A percentile compares a stretch with the other conserved stretches of the same genome.
These are phyloP conservation scores for Ceratina australensis DNA, from an alignment of 1,140 invertebrate species.

Conservation along the genomic window DNA sequence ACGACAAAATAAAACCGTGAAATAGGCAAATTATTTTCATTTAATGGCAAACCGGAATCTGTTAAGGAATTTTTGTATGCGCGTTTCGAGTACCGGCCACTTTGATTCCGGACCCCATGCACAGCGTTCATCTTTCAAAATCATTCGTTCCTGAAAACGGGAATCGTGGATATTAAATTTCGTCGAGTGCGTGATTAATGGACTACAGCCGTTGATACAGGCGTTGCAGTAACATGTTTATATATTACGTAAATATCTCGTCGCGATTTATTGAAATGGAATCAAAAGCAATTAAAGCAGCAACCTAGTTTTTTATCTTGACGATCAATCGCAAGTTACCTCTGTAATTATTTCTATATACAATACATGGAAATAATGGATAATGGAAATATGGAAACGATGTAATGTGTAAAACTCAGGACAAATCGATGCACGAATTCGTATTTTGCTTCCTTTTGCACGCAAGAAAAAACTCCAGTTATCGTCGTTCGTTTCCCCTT, in stretches of 20 bases:
- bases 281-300: neutral
- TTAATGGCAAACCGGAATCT: no score
- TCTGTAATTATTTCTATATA: no score
- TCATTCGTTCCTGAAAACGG: neutral
- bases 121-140: neutral
- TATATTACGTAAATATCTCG: neutral
- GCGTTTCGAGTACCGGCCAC: no score
- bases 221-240: neutral
- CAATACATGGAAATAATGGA: no score
- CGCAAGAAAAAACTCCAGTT: neutral
- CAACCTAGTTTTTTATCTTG: neutral
- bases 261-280: neutral
- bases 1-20: neutral
- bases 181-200: constrained; percentile 4
- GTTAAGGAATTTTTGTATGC: no score
- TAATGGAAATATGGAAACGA: no score
- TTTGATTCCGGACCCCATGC: neutral
- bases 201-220: constrained; percentile 23
- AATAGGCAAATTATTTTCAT: no score
- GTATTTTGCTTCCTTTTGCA: neutral
- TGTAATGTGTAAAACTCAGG: neutral
- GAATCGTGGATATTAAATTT: neutral
- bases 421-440: neutral
- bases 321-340: neutral
- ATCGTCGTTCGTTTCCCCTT: neutral